Percentiles rank a stretch among this genome's conserved stretches.
phyloP scores from a whole-genome alignment of 2,113 vertebrate genomes.

The Ameiurus melas region DNA sequence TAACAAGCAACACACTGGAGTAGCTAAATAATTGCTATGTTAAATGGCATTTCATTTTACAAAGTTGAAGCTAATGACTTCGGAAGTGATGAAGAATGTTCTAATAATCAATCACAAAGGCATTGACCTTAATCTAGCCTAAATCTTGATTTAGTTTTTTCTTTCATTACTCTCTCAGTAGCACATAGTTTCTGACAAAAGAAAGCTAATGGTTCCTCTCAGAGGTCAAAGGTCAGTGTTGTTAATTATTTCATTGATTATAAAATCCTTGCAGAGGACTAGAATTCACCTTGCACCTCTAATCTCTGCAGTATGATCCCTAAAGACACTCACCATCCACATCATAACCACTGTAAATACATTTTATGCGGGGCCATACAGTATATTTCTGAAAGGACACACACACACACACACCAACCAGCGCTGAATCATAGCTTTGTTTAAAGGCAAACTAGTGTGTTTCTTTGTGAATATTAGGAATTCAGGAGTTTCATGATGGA shows the following conservation, averaged over 20 bases:
- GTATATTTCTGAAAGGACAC: constrained; percentile 24
- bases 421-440: not conserved
- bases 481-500: constrained; percentile 20
- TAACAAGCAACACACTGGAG: not conserved
- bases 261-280: constrained; percentile 16
- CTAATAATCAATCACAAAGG: not conserved
- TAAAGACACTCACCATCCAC: not conserved
- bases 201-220: constrained; percentile 1
- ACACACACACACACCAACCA: not conserved
- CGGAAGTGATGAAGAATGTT: not conserved
- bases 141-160: not conserved
- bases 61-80: not conserved
- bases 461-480: not conserved
- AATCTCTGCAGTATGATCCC: not conserved
- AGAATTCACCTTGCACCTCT: not conserved
- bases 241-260: constrained; percentile 33
- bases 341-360: constrained; percentile 3
- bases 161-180: not conserved
- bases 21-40: not conserved
- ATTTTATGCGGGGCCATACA: not conserved
- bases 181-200: not conserved
- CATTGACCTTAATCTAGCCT: not conserved
- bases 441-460: not conserved
- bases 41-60: not conserved
- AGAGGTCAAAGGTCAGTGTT: constrained; percentile 25